Percentiles rank a stretch among this genome's conserved stretches.
phyloP scores from a whole-genome alignment of 1,140 invertebrate genomes.

The Philopotamus ludificatus region DNA sequence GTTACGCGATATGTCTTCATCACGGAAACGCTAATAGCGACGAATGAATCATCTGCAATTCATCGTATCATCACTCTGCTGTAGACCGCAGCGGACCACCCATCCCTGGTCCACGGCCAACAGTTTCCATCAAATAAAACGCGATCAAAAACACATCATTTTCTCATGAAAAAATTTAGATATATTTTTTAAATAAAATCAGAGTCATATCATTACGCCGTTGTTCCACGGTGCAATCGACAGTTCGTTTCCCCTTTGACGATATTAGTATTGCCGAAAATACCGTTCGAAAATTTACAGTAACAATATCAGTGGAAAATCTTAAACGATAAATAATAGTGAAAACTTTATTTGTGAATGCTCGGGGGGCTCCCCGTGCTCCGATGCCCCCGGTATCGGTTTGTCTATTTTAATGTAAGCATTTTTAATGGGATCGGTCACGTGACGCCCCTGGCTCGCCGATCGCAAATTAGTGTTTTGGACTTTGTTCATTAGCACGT shows the following conservation, averaged over 20 bases:
- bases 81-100: no score
- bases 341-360: constrained; percentile 32
- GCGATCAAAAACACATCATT: no score
- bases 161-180: no score
- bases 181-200: no score
- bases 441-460: constrained; percentile 15
- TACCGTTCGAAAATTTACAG: constrained; percentile 30
- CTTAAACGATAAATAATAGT: constrained; percentile 36
- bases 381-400: background rate
- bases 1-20: constrained; percentile 23
- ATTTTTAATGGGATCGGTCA: constrained; percentile 32
- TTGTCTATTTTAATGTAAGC: constrained; percentile 21
- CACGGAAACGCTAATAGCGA: constrained; percentile 8
- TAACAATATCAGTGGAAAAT: constrained; percentile 27
- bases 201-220: no score
- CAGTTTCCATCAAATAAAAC: no score
- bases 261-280: constrained; percentile 21
- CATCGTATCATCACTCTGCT: constrained; percentile 12
- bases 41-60: constrained; percentile 8
- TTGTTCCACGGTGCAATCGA: no score
- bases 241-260: constrained; percentile 11
- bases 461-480: constrained; percentile 1
- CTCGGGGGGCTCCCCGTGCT: constrained; percentile 8
- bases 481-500: constrained; percentile 3
- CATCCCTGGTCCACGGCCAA: no score